phyloP scores from a whole-genome alignment of 2,888 invertebrate species.

The Laothoe populi region DNA sequence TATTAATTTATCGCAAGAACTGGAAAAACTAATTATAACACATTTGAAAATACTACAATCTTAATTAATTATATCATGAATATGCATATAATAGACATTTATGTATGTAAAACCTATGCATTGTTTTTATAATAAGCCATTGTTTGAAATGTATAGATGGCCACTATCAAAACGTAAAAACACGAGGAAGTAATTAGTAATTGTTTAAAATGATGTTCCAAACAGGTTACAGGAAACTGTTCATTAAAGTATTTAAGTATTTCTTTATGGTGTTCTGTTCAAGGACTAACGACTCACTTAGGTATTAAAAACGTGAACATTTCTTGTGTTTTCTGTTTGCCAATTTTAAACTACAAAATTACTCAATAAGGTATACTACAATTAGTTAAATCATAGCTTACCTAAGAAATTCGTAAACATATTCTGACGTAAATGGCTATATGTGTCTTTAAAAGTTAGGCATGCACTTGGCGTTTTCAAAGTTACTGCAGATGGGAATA shows the following conservation, averaged over 20 bases:
- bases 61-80: background rate
- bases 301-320: background rate
- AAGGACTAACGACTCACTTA: background rate
- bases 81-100: constrained; percentile 35
- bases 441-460: no score
- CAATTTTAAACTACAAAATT: no score
- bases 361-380: no score
- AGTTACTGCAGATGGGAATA: no score
- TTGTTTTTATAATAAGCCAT: constrained; percentile 62
- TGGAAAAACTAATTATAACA: background rate
- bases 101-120: constrained; percentile 30
- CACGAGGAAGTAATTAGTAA: constrained; percentile 55
- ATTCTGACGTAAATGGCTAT: no score
- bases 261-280: background rate
- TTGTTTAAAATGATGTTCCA: constrained; percentile 31
- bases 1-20: background rate
- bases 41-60: background rate
- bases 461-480: no score
- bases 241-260: background rate
- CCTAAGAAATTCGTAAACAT: no score
- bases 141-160: constrained; percentile 51
- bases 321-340: no score
- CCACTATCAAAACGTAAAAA: constrained; percentile 50
- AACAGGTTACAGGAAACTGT: constrained; percentile 2
- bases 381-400: no score